Conservation (phyloP, 2,888 invertebrate genomes). For the Salticus scenicus region DNA sequence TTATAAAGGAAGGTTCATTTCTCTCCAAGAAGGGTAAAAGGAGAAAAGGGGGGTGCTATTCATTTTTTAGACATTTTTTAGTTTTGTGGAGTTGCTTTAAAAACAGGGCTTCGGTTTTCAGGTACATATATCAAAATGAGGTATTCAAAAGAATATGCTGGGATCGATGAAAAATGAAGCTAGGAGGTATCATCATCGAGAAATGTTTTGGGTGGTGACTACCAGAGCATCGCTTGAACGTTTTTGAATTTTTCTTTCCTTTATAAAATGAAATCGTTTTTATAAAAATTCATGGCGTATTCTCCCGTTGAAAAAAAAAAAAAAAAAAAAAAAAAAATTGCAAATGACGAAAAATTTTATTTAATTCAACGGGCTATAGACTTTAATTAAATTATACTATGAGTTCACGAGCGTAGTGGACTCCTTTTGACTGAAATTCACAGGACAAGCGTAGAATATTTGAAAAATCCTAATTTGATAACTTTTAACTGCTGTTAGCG, state of each 20-base stretch:
- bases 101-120: constrained; percentile 23
- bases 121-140: constrained; percentile 10
- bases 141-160: not conserved
- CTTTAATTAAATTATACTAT: too few relatives aligned
- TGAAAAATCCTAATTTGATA: too few relatives aligned
- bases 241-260: not conserved
- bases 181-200: not conserved
- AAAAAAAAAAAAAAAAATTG: too few relatives aligned
- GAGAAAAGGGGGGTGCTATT: not conserved
- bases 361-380: too few relatives aligned
- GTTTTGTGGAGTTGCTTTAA: not conserved
- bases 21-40: not conserved
- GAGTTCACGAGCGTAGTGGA: too few relatives aligned
- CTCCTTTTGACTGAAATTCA: too few relatives aligned
- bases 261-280: too few relatives aligned
- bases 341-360: too few relatives aligned
- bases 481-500: too few relatives aligned
- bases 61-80: not conserved
- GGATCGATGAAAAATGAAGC: constrained; percentile 24
- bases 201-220: not conserved
- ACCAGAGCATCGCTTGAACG: not conserved
- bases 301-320: too few relatives aligned
- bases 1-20: constrained; percentile 13
- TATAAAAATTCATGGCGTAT: too few relatives aligned
- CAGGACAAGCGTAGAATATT: too few relatives aligned